A percentile compares a stretch with the other conserved stretches of the same genome.
These are phyloP conservation scores for Melinaea menophilus DNA, from an alignment of 2,888 invertebrate species.

Conservation along the genomic window DNA sequence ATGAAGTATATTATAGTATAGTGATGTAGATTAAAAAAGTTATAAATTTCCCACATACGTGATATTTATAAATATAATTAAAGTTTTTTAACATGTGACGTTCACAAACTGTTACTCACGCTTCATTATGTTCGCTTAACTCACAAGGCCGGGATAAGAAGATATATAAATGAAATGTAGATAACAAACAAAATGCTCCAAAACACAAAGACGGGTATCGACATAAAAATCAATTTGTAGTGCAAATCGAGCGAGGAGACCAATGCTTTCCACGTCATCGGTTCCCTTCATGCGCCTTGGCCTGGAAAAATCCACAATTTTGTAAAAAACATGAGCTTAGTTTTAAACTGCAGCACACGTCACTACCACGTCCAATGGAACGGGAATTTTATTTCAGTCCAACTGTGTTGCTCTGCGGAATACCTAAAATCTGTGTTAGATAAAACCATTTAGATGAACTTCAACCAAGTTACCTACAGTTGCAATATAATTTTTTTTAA, in stretches of 20 bases:
- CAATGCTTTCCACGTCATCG: constrained; percentile 74
- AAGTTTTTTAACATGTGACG: too few species aligned
- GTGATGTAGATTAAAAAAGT: too few species aligned
- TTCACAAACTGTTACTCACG: constrained; percentile 9
- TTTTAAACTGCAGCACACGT: constrained; percentile 33
- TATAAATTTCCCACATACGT: too few species aligned
- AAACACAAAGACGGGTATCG: constrained; percentile 37
- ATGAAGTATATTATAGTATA: too few species aligned
- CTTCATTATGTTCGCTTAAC: constrained; percentile 3
- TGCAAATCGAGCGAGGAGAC: constrained; percentile 71
- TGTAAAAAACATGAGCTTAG: constrained; percentile 43
- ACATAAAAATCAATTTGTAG: constrained; percentile 74
- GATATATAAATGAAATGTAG: constrained; percentile 30
- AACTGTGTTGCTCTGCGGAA: constrained; percentile 24
- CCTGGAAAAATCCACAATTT: constrained; percentile 65
- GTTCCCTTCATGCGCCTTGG: constrained; percentile 57
- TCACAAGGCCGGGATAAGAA: constrained; percentile 13
- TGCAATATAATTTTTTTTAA: not conserved
- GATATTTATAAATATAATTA: too few species aligned
- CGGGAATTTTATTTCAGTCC: constrained; percentile 30
- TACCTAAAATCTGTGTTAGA: constrained; percentile 31
- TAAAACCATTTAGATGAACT: constrained; percentile 25
- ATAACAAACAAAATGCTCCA: constrained; percentile 48
- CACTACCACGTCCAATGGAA: constrained; percentile 24
- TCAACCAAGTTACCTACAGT: constrained; percentile 14